Percentiles rank a stretch among this genome's conserved stretches.
Conservation (phyloP, 2,888 invertebrate genomes). For the Aporophyla nigra region DNA sequence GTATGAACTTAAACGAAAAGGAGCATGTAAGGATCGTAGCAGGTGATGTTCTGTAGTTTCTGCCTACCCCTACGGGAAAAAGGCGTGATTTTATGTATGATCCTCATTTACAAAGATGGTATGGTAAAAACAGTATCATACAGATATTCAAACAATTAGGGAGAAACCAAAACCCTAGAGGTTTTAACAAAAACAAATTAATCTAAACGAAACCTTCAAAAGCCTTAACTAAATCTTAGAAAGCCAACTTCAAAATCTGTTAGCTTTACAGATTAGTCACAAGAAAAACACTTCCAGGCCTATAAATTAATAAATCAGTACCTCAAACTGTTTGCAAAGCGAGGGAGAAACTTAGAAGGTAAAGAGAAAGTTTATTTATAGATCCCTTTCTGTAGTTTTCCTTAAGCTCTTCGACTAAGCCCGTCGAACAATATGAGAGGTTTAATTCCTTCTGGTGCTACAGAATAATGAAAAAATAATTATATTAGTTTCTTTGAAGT, state of each 20-base stretch:
- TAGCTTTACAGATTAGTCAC: slow-evolving; percentile 38
- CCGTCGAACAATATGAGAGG: slow-evolving; percentile 35
- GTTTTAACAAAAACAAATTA: background rate
- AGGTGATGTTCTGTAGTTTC: too few species aligned
- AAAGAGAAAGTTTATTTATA: slow-evolving; percentile 33
- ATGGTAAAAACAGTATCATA: background rate
- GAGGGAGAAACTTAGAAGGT: slow-evolving; percentile 30
- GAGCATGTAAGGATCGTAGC: too few species aligned
- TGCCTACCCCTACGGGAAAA: too few species aligned
- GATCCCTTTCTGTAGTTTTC: slow-evolving; percentile 24
- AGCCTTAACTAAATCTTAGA: background rate
- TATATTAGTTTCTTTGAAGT: background rate
- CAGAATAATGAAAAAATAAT: background rate
- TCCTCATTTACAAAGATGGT: background rate
- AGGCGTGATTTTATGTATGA: too few species aligned
- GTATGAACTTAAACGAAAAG: too few species aligned
- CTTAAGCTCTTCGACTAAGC: slow-evolving; percentile 10
- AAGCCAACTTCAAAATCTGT: slow-evolving; percentile 13
- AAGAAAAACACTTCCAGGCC: slow-evolving; percentile 38
- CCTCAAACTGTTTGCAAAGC: slow-evolving; percentile 26
- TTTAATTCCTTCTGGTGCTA: background rate
- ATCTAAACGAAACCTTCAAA: background rate
- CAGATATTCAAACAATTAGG: background rate
- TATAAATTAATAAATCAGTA: slow-evolving; percentile 37
- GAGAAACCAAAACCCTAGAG: background rate